These are phyloP conservation scores for Fulica atra DNA, from an alignment of 2,113 vertebrate species.

Conservation along the genomic window DNA sequence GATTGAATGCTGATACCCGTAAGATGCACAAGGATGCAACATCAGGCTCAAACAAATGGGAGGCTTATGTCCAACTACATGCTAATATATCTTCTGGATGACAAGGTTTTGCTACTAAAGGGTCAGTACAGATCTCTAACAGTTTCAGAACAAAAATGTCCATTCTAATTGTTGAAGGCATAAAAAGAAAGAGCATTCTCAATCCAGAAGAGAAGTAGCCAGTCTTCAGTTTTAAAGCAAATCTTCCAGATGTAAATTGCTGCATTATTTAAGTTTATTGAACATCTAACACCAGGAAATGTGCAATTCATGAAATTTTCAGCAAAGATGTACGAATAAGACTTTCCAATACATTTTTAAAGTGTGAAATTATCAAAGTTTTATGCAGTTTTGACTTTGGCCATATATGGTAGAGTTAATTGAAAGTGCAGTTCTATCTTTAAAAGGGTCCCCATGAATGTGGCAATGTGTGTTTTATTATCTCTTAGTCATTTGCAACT, in stretches of 20 bases:
- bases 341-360: constrained; percentile 58
- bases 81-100: neutral
- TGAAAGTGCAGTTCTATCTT: constrained; percentile 41
- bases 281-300: constrained; percentile 67
- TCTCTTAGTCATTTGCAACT: constrained; percentile 36
- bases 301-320: constrained; percentile 70
- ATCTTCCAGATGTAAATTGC: constrained; percentile 56
- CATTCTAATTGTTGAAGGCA: neutral
- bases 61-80: neutral
- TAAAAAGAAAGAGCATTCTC: neutral
- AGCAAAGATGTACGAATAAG: constrained; percentile 53
- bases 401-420: constrained; percentile 56
- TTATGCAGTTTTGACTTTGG: constrained; percentile 44
- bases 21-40: neutral
- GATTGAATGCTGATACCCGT: neutral
- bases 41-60: neutral
- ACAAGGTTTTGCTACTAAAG: neutral
- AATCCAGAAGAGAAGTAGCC: constrained; percentile 9
- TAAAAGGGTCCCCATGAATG: constrained; percentile 26
- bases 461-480: constrained; percentile 40
- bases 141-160: neutral
- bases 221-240: constrained; percentile 48
- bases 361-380: constrained; percentile 69
- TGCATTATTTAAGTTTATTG: constrained; percentile 74
- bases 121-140: neutral